phyloP scores from a whole-genome alignment of 2,797 vertebrate species.

The Sylvia borin region DNA sequence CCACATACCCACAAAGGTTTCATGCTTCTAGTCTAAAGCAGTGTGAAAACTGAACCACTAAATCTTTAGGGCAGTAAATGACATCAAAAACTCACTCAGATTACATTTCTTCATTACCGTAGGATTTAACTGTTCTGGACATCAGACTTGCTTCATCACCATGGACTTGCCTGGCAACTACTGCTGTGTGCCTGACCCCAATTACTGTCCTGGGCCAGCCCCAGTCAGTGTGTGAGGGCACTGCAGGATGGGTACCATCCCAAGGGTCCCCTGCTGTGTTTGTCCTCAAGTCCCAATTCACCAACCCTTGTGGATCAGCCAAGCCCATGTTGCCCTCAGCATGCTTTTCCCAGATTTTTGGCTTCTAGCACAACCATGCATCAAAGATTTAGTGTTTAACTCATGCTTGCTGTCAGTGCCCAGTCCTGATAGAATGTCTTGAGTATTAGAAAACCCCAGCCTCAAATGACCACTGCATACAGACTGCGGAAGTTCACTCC shows the following conservation, averaged over 20 bases:
- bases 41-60: neutral
- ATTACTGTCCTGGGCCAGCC: neutral
- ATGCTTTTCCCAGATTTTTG: neutral
- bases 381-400: neutral
- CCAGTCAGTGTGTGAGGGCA: neutral
- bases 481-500: neutral
- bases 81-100: neutral
- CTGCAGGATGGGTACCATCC: neutral
- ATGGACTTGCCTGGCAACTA: neutral
- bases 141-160: neutral
- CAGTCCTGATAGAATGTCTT: neutral
- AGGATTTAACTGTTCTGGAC: neutral
- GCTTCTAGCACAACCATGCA: neutral
- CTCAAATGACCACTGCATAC: neutral
- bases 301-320: neutral
- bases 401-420: neutral
- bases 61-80: neutral
- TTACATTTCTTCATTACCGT: neutral
- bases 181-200: neutral
- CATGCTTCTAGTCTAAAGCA: neutral
- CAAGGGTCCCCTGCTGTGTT: rapidly evolving
- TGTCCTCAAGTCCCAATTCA: rapidly evolving
- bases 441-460: neutral
- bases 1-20: neutral
- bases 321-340: neutral